A percentile compares a stretch with the other conserved stretches of the same genome.
Evolutionary conservation across 1,140 invertebrate species (phyloP).

Genomic region (Psix sp.): DNA sequence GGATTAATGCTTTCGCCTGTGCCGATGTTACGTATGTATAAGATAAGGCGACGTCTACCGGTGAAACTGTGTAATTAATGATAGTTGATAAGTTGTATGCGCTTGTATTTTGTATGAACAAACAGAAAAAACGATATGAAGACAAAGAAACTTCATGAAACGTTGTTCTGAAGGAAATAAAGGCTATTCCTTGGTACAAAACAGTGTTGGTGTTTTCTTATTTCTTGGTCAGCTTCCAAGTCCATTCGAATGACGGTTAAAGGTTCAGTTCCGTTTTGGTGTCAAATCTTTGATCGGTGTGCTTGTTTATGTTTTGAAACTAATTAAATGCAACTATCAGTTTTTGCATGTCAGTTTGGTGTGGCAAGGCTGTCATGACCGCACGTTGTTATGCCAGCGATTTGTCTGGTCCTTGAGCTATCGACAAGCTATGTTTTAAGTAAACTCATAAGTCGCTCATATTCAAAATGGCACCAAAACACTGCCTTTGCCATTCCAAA

Average conservation of each 20-base stretch:
- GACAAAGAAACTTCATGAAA: constrained; percentile 53
- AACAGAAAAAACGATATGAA: constrained; percentile 12
- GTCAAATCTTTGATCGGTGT: constrained; percentile 79
- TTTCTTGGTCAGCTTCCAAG: constrained; percentile 78
- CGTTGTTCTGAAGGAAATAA: constrained; percentile 73
- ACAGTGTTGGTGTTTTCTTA: constrained; percentile 74
- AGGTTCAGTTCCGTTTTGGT: constrained; percentile 81
- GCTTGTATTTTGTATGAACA: constrained; percentile 77
- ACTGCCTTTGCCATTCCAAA: constrained; percentile 82
- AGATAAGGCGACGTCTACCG: constrained; percentile 26
- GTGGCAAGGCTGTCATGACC: constrained; percentile 78
- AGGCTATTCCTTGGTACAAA: constrained; percentile 76
- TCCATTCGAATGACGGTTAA: constrained; percentile 71
- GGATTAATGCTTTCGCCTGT: no score
- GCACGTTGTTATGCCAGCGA: constrained; percentile 64
- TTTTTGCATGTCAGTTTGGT: constrained; percentile 75
- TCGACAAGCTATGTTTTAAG: constrained; percentile 10
- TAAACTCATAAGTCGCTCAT: constrained; percentile 54
- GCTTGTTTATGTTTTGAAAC: constrained; percentile 77
- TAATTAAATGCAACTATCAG: constrained; percentile 51
- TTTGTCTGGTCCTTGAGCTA: constrained; percentile 31
- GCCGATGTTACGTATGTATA: constrained; percentile 30
- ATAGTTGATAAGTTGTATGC: constrained; percentile 72
- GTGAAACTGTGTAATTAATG: constrained; percentile 46
- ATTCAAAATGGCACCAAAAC: constrained; percentile 84